phyloP scores from a whole-genome alignment of 2,888 invertebrate genomes.

The Pollenia labialis region DNA sequence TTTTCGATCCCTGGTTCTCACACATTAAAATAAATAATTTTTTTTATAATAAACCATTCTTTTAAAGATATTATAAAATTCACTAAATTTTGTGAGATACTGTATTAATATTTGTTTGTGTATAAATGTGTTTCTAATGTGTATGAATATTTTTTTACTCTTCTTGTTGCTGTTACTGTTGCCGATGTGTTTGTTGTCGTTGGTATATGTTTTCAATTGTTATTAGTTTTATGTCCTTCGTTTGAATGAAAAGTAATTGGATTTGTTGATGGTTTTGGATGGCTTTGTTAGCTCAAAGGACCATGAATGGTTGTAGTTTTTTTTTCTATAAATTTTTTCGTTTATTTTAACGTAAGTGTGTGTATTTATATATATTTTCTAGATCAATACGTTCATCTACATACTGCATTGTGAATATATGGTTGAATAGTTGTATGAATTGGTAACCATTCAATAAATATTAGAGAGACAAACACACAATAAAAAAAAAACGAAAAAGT shows the following conservation, averaged over 20 bases:
- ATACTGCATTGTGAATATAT: conserved; percentile 41
- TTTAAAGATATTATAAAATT: too few species aligned
- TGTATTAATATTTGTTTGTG: background rate
- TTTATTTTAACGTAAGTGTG: background rate
- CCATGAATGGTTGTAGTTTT: conserved; percentile 66
- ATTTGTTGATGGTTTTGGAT: conserved; percentile 76
- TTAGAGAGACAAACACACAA: conserved; percentile 32
- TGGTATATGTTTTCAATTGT: conserved; percentile 74
- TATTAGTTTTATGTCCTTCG: conserved; percentile 76
- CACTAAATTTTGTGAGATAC: too few species aligned
- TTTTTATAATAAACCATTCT: too few species aligned
- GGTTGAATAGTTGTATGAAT: conserved; percentile 63
- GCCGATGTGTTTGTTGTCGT: conserved; percentile 12
- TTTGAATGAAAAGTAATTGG: conserved; percentile 75
- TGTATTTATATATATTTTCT: conserved; percentile 49
- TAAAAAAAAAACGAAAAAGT: conserved; percentile 36
- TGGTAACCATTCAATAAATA: conserved; percentile 66
- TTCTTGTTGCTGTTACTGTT: conserved; percentile 17
- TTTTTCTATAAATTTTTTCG: conserved; percentile 18
- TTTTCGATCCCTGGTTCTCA: too few species aligned
- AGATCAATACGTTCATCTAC: conserved; percentile 59
- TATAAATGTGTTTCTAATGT: background rate
- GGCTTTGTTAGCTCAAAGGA: conserved; percentile 73
- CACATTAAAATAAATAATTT: too few species aligned
- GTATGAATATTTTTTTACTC: conserved; percentile 28